Evolutionary conservation across 2,113 vertebrate genomes (phyloP).

Genomic region (Opisthocomus hoazin): DNA sequence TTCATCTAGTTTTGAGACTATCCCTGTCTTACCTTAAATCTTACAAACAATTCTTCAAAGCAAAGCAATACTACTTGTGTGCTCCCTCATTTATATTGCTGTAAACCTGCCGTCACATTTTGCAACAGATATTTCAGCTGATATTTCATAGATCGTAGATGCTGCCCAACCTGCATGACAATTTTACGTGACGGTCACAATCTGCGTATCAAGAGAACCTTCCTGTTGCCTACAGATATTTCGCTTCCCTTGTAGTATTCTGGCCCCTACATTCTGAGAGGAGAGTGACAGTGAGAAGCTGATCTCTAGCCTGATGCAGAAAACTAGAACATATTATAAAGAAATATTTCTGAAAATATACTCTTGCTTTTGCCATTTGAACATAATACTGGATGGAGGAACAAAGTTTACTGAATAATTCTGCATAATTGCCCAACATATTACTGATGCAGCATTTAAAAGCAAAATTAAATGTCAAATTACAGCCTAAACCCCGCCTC

Average conservation of each 20-base stretch:
- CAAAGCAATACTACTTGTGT: not conserved
- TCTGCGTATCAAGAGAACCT: not conserved
- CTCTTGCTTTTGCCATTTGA: not conserved
- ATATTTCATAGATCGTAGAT: not conserved
- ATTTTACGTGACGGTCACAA: not conserved
- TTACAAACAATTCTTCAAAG: not conserved
- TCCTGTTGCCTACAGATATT: not conserved
- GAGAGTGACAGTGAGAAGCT: not conserved
- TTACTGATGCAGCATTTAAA: not conserved
- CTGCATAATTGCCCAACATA: not conserved
- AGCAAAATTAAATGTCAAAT: not conserved
- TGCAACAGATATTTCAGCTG: not conserved
- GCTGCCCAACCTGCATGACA: not conserved
- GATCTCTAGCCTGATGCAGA: not conserved
- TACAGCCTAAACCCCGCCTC: too few species aligned
- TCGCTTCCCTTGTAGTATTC: not conserved
- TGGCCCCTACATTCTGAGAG: not conserved
- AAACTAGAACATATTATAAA: not conserved
- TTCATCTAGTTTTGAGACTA: not conserved
- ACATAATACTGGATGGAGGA: not conserved
- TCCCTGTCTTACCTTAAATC: not conserved
- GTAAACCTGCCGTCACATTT: not conserved
- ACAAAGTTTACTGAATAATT: not conserved
- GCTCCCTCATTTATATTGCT: not conserved
- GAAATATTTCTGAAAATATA: not conserved